Base-by-base conservation (phyloP, 2,888 invertebrate species). In the Andrena flavipes region DNA sequence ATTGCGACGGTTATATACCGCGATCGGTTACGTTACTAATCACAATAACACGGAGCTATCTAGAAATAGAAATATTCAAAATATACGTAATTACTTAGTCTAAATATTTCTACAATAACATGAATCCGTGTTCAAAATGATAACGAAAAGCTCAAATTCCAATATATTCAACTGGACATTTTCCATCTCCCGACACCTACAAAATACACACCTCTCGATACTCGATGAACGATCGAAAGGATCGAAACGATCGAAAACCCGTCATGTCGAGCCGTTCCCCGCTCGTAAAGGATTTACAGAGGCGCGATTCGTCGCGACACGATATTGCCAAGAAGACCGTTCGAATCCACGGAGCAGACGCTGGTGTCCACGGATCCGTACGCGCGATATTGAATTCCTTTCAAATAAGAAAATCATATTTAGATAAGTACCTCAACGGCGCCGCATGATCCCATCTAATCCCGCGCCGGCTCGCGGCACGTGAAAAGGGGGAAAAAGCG, bases 361-460 rank as follows among this genome's bases (percentile, higher is more conserved):
- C 35, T 7, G n/a, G 20, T n/a, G 69, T 26, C 51, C 69, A n/a
- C 60, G 35, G 42, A 59, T 56, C 63, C 69, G 26, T 42, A 5
- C 16, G 56, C 29, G 62, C 49, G 20, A 69, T 83, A 77, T 81
- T 65, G 82, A 82, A 82, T 82, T 75, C 67, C 71, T 71, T 73
- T 77, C 67, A 64, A 71, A 78, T 64, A 78, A 84, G 82, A 82
- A 82, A 82, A 82, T 74, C 78, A 75, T 84, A 78, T 84, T 84
- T 78, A 69, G 78, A 67, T 78, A 82, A 83, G 82, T 78, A 84
- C 78, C 72, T 75, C 64, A 80, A 80, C 71, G 75, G 71, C 71
- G 62, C 68, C 62, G 67, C 65, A 67, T 82, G 71, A 82, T 78
- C 82, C 73, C 80, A 68, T 80, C 78, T 84, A 83, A 82, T 86